Base-by-base conservation (phyloP, 2,797 vertebrate genomes). In the Acanthurus tractus region DNA sequence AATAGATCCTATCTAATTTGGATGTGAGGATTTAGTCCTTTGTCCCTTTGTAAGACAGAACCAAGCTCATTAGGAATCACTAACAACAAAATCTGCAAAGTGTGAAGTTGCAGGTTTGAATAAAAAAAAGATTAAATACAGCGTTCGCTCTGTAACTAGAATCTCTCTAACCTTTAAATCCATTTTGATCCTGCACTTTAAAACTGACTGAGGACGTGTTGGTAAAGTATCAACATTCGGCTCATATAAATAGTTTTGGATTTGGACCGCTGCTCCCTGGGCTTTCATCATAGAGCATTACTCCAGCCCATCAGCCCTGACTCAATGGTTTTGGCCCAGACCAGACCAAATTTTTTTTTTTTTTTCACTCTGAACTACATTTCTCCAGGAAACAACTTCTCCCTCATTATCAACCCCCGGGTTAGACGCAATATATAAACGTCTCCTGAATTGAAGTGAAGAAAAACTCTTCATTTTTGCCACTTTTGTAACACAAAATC, bases 1-100 rank as follows among this genome's bases (percentile, higher is more conserved):
- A 92, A 85, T 78, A 86, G 82, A 81, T 84, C 87, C 79, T 80
- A 73, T 89, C 77, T 89, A 83, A 90, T 90, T 92, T 83, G 82
- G 70, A 85, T 42, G 69, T 80, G 63, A 76, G 78, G 86, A 84
- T 82, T 87, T 82, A 79, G 73, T 44, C 76, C 46, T 88, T 87
- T 87, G 76, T 81, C 53, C 74, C 71, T 86, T 88, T 84, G 77
- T 85, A 2, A 58, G 66, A 64, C 38, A 69, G 55, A 83, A 64
- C 53, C 79, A 69, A 76, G 63, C 83, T 87, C 66, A 86, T 89
- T 81, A 84, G 77, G 52, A 80, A 76, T 20, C 18, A 23, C 88
- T 75, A 77, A 83, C 75, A 76, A 66, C 69, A 79, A 70, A 72
- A 71, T 82, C 74, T 25, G 70, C 63, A 15, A 81, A 83, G 52